Evolutionary conservation across 1,140 invertebrate genomes (phyloP).

Genomic region (Trichoplusia ni): DNA sequence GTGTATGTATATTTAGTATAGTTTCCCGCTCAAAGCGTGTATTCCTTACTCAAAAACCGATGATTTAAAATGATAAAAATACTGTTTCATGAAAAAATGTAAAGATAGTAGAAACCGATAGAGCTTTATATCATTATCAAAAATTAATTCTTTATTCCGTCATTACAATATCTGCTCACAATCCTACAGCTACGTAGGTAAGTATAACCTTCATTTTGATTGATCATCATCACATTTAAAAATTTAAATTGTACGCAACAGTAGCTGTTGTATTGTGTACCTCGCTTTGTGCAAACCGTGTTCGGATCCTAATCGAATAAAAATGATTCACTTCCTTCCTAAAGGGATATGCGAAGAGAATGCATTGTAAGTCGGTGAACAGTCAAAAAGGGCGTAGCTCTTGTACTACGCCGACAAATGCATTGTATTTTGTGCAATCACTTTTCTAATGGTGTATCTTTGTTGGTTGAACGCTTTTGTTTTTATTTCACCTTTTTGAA

Average conservation of each 20-base stretch:
- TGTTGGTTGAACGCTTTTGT: not conserved
- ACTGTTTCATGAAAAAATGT: too few species aligned
- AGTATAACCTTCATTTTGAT: constrained; percentile 22
- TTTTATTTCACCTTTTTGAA: not conserved
- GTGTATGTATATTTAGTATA: too few species aligned
- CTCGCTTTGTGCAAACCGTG: constrained; percentile 43
- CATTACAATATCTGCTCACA: too few species aligned
- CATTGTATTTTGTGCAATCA: constrained; percentile 17
- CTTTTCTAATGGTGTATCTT: constrained; percentile 21
- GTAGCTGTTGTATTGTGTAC: constrained; percentile 16
- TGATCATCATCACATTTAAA: constrained; percentile 4
- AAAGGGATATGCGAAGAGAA: constrained; percentile 30
- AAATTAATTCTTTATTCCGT: too few species aligned
- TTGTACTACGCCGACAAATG: constrained; percentile 35
- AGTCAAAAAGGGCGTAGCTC: constrained; percentile 49
- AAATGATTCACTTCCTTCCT: constrained; percentile 67
- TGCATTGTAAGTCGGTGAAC: constrained; percentile 45
- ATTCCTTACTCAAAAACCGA: too few species aligned
- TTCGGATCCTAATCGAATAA: constrained; percentile 60
- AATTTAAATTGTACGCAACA: constrained; percentile 3
- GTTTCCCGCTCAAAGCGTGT: too few species aligned
- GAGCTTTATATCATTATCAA: too few species aligned
- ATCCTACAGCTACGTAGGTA: too few species aligned
- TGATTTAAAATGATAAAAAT: too few species aligned
- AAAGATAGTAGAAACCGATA: too few species aligned